These are phyloP conservation scores for Aphrophora alni DNA, from an alignment of 2,888 invertebrate species.

Conservation along the genomic window DNA sequence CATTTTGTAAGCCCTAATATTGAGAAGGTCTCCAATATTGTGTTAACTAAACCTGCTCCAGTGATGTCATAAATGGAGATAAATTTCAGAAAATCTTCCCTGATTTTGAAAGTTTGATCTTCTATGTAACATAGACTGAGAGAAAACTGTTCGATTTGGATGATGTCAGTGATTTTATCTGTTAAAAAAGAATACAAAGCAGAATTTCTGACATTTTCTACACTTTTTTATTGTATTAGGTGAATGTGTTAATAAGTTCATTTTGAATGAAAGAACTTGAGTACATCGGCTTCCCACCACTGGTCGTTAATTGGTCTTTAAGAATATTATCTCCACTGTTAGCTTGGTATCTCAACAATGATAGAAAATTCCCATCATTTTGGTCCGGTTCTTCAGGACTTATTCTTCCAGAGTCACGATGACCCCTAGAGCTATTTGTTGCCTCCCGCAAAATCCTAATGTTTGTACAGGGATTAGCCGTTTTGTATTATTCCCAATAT, in stretches of 20 bases:
- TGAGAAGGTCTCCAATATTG: conserved; percentile 27
- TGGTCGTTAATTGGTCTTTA: conserved; percentile 41
- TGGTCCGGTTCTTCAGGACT: conserved; percentile 8
- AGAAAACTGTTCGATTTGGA: conserved; percentile 4
- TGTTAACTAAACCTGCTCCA: conserved; percentile 31
- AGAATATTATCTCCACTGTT: conserved; percentile 46
- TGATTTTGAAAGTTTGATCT: neutral
- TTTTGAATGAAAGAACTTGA: conserved; percentile 45
- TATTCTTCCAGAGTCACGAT: conserved; percentile 46
- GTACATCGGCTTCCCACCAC: conserved; percentile 37
- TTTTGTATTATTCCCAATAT: conserved; percentile 17
- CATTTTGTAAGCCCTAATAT: conserved; percentile 22
- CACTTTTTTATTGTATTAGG: conserved; percentile 8
- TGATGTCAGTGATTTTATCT: neutral
- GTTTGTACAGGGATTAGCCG: conserved; percentile 12
- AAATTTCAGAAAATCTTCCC: neutral
- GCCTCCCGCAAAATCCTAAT: conserved; percentile 44
- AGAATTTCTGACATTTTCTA: conserved; percentile 20
- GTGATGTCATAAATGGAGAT: neutral
- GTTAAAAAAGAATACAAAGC: neutral
- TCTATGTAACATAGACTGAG: neutral
- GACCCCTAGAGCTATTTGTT: conserved; percentile 50
- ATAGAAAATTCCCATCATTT: conserved; percentile 48
- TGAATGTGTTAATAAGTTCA: conserved; percentile 36
- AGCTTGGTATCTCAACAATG: conserved; percentile 46